Evolutionary conservation across 2,888 invertebrate species (phyloP).

Genomic region (Parnassius glacialis): DNA sequence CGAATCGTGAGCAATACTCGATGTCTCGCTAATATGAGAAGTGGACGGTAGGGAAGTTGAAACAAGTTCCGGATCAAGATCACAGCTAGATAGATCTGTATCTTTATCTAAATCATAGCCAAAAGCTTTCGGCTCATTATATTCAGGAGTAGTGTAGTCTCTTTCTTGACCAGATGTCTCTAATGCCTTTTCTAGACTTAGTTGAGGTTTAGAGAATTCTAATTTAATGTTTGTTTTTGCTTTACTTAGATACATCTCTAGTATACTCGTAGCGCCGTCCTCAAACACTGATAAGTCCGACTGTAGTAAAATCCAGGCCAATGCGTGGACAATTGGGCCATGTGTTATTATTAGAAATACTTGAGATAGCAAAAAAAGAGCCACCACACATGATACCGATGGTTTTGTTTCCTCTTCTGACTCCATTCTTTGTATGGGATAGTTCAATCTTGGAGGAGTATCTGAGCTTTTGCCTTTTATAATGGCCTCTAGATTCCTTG

Average conservation of each 20-base stretch:
- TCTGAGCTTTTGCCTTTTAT: constrained; percentile 80
- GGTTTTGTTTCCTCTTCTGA: constrained; percentile 82
- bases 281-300: constrained; percentile 87
- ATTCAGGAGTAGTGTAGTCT: constrained; percentile 73
- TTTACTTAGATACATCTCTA: constrained; percentile 83
- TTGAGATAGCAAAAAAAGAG: constrained; percentile 94
- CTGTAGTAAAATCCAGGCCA: constrained; percentile 94
- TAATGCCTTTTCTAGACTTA: constrained; percentile 88
- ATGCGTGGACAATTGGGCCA: constrained; percentile 92
- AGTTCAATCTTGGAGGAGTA: constrained; percentile 65
- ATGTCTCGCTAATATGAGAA: constrained; percentile 74
- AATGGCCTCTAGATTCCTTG: constrained; percentile 83
- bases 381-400: constrained; percentile 93
- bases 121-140: constrained; percentile 58
- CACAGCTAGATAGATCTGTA: constrained; percentile 75
- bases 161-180: constrained; percentile 72
- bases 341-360: constrained; percentile 97
- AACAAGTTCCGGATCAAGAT: constrained; percentile 73
- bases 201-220: constrained; percentile 85
- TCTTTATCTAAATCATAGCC: constrained; percentile 52
- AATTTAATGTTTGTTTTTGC: constrained; percentile 80
- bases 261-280: constrained; percentile 84
- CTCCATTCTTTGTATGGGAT: constrained; percentile 60
- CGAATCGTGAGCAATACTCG: constrained; percentile 72
- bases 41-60: constrained; percentile 76